Base-by-base conservation (phyloP, 2,113 vertebrate species). In the Mungos mungo region DNA sequence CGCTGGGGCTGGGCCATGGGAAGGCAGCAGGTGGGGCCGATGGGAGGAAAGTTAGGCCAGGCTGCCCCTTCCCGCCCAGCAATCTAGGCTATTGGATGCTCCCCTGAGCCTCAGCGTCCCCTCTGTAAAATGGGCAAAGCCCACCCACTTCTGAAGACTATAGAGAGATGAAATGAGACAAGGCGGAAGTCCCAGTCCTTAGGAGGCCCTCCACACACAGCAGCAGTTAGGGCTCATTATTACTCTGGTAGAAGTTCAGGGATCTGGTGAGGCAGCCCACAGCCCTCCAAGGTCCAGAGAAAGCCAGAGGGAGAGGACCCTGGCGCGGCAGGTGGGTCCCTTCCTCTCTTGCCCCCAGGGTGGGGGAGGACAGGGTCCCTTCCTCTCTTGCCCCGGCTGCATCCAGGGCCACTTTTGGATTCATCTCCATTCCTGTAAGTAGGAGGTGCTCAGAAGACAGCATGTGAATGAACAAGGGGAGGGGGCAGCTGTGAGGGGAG, bases 21-120 rank as follows among this genome's bases (percentile, higher is more conserved):
- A 74, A 54, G 41, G 35, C 76, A 15, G 31, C 1, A 1, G 52
- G 7, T 7, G 19, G 45, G 41, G 15, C 38, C 0, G 1, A 50
- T 1, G 33, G 29, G 86, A 57, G 60, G 29, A 33, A 29, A 11
- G 14, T 9, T 71, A 60, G 38, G 35, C 19, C 66, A n/a, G 69
- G 50, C 27, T 71, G 57, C 63, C 21, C 3, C 47, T 11, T 72
- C 82, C 57, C 19, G 68, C 69, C 38, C 47, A 31, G 87, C 54
- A 80, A 12, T 9, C 76, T 23, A 31, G 79, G 38, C 52, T 57
- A 16, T 38, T 47, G 54, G 65, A 13, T 19, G 66, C 18, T 35
- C 21, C 23, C 11, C 45, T 4, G 27, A 71, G 88, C 31, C 52
- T 92, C 47, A 35, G 66, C 10, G 25, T 52, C 69, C 79, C 65